Evolutionary conservation across 2,113 vertebrate species (phyloP), one percentile per base, ranked within the genome.

Genomic region (Sorex araneus): DNA sequence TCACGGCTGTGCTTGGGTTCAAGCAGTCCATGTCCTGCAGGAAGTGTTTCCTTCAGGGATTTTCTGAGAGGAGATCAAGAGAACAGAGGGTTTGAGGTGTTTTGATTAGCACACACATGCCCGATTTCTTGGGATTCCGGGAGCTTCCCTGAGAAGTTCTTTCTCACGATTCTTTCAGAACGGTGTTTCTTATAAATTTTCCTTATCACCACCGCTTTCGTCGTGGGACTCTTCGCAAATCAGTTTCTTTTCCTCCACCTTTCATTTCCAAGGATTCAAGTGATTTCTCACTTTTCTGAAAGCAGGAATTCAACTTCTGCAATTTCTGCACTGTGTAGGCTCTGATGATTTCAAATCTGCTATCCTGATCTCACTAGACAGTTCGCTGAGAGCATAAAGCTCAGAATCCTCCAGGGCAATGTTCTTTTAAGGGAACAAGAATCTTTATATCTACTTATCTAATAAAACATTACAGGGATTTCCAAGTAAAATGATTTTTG

Each of bases 61-160:
- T 66, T 89, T 84, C 32, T 50, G 3, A 80, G 40, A 90, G 60
- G 43, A 74, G 86, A 76, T 77, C 16, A 11, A 87, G 64, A 27
- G 45, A n/a, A 77, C 27, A 6, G 28, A 45, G 40, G 2, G 2
- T 9, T 3, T 0, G 7, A 50, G 83, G 50, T 60, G 32, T 91
- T 82, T 73, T 7, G 40, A 77, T 83, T 23, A 71, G 76, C 27
- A 47, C 0, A 2, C 15, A 1, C 1, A 66, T 30, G 3, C 47
- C 83, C 30, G 1, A 2, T 80, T 67, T 57, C 36, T 63, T n/a
- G 32, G 36, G 71, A 47, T 57, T 69, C n/a, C 30, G 28, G 2
- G 23, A 63, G 45, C 25, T 83, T 36, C 71, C 54, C 0, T 63
- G 60, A 66, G 54, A 75, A 40, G 12, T 3, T 10, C 32, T 63